These are phyloP conservation scores for Apamea epomidion DNA, from an alignment of 2,888 invertebrate species.

Conservation along the genomic window DNA sequence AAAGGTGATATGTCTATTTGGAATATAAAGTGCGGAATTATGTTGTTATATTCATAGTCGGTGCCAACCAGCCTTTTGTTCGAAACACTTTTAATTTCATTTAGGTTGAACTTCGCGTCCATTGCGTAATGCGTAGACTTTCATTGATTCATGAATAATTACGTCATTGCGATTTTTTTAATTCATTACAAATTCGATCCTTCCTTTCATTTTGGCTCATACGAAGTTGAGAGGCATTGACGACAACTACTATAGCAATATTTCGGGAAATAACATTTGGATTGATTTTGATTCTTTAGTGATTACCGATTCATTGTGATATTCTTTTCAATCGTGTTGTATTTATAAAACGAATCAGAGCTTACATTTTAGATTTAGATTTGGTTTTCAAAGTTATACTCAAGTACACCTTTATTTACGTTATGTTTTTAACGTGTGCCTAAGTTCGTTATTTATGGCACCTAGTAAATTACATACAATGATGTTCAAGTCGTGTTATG, in stretches of 20 bases:
- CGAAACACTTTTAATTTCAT: constrained; percentile 69
- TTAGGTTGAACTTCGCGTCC: constrained; percentile 60
- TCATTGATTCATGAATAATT: constrained; percentile 76
- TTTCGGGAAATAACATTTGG: constrained; percentile 5
- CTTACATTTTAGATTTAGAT: neutral
- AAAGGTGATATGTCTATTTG: constrained; percentile 68
- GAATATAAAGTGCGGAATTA: constrained; percentile 84
- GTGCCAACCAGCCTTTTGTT: constrained; percentile 56
- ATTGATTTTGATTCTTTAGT: constrained; percentile 1
- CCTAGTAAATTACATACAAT: neutral
- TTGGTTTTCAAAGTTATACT: neutral
- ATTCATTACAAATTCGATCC: constrained; percentile 65
- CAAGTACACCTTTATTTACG: neutral
- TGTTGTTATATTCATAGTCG: constrained; percentile 68
- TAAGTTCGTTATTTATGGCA: neutral
- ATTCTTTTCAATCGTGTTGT: neutral
- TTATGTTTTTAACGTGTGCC: neutral
- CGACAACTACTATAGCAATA: constrained; percentile 22
- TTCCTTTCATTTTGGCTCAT: constrained; percentile 66
- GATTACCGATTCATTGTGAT: neutral
- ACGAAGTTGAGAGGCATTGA: constrained; percentile 35
- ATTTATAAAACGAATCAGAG: neutral
- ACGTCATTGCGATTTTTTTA: constrained; percentile 66
- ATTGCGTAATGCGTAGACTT: constrained; percentile 71
- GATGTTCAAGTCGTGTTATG: neutral